Evolutionary conservation across 2,888 invertebrate species (phyloP).

Genomic region (Aphidoletes aphidimyza): DNA sequence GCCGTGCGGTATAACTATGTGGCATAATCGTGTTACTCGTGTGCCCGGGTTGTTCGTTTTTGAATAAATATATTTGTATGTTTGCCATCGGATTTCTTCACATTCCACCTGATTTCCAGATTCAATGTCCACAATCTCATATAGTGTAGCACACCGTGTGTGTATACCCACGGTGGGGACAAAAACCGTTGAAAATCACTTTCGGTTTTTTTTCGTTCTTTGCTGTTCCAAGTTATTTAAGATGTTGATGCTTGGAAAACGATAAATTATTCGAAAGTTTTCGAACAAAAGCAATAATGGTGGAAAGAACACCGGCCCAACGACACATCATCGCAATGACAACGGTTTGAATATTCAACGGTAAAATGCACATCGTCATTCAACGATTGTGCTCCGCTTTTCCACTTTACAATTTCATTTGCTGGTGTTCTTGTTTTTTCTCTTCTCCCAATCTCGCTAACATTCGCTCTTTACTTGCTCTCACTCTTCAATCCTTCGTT

Average conservation of each 20-base stretch:
- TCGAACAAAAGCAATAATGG: slow-evolving; percentile 31
- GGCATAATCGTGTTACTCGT: neutral
- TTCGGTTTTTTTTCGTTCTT: no score
- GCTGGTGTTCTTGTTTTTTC: no score
- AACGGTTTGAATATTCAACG: neutral
- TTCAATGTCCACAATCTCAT: no score
- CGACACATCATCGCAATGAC: neutral
- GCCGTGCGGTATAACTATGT: no score
- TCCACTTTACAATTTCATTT: neutral
- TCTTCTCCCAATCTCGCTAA: no score
- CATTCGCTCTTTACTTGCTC: no score
- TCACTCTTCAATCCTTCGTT: neutral
- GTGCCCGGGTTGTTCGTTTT: no score
- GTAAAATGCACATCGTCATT: neutral
- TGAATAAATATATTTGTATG: no score
- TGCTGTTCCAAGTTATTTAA: neutral
- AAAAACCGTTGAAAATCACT: slow-evolving; percentile 2
- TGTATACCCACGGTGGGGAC: no score
- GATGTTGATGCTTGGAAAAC: slow-evolving; percentile 18
- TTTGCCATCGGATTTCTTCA: no score
- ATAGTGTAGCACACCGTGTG: no score
- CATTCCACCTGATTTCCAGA: no score
- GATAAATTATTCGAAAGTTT: slow-evolving; percentile 36
- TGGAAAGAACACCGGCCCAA: neutral
- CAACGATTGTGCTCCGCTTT: neutral